Evolutionary conservation across 2,113 vertebrate species (phyloP).

Genomic region (Pseudopipra pipra): DNA sequence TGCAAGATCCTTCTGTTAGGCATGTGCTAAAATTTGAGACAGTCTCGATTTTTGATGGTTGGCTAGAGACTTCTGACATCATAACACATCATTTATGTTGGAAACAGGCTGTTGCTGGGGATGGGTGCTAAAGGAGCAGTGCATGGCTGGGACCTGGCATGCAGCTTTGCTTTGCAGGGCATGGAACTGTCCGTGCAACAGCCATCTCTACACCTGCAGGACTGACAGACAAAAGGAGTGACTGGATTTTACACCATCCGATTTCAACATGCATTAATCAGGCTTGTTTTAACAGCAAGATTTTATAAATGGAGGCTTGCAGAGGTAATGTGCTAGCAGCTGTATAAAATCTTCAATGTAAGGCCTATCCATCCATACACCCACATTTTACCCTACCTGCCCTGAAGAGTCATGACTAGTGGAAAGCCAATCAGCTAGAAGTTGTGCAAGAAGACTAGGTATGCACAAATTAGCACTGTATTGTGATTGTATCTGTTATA

Average conservation of each 20-base stretch:
- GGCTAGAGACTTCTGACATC: neutral
- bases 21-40: neutral
- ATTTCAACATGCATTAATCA: neutral
- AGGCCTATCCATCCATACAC: neutral
- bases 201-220: neutral
- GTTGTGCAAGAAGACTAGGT: neutral
- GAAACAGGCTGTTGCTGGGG: neutral
- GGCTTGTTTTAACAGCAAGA: neutral
- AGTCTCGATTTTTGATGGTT: neutral
- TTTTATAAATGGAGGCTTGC: neutral
- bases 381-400: neutral
- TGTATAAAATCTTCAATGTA: neutral
- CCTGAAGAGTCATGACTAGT: neutral
- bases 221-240: neutral
- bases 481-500: neutral
- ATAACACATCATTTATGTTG: neutral
- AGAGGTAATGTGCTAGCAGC: neutral
- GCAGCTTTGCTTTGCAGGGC: neutral
- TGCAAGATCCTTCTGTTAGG: neutral
- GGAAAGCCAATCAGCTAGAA: neutral
- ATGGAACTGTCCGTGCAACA: neutral
- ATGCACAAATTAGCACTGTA: neutral
- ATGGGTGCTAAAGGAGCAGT: neutral
- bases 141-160: neutral
- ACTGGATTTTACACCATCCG: neutral